Evolutionary conservation across 2,113 vertebrate genomes (phyloP).

Genomic region (Aleadryas rufinucha): DNA sequence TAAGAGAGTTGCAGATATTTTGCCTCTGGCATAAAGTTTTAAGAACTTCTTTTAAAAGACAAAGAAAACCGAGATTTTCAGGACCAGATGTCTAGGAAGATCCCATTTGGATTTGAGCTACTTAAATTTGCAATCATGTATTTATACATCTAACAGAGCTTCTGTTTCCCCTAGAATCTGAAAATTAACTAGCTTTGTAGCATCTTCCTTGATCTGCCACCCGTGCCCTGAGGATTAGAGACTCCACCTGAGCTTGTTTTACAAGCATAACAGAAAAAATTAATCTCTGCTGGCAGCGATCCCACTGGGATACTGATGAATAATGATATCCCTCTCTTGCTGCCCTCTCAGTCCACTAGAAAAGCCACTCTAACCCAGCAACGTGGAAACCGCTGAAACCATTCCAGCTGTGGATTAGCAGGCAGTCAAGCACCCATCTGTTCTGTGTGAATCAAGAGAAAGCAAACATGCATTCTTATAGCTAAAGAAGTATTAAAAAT

Average conservation of each 20-base stretch:
- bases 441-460: slow-evolving; percentile 75
- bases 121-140: slow-evolving; percentile 88
- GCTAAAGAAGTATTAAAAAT: slow-evolving; percentile 67
- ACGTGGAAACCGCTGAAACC: slow-evolving; percentile 81
- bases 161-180: slow-evolving; percentile 85
- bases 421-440: slow-evolving; percentile 87
- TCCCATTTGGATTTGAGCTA: slow-evolving; percentile 85
- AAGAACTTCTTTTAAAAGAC: slow-evolving; percentile 74
- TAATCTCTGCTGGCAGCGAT: slow-evolving; percentile 86
- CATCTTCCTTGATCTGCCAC: slow-evolving; percentile 89
- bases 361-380: slow-evolving; percentile 85
- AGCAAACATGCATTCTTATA: slow-evolving; percentile 76
- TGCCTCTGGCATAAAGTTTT: slow-evolving; percentile 66
- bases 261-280: slow-evolving; percentile 89
- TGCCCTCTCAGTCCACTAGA: slow-evolving; percentile 87
- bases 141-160: slow-evolving; percentile 86
- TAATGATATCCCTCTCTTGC: slow-evolving; percentile 87
- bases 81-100: slow-evolving; percentile 82
- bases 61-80: slow-evolving; percentile 76
- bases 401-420: slow-evolving; percentile 88
- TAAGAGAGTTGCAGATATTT: slow-evolving; percentile 48
- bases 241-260: slow-evolving; percentile 90
- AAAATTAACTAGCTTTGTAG: slow-evolving; percentile 90
- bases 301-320: slow-evolving; percentile 87
- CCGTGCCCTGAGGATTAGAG: slow-evolving; percentile 86